A percentile compares a stretch with the other conserved stretches of the same genome.
These are phyloP conservation scores for Merodon equestris DNA, from an alignment of 2,888 invertebrate genomes.

Conservation along the genomic window DNA sequence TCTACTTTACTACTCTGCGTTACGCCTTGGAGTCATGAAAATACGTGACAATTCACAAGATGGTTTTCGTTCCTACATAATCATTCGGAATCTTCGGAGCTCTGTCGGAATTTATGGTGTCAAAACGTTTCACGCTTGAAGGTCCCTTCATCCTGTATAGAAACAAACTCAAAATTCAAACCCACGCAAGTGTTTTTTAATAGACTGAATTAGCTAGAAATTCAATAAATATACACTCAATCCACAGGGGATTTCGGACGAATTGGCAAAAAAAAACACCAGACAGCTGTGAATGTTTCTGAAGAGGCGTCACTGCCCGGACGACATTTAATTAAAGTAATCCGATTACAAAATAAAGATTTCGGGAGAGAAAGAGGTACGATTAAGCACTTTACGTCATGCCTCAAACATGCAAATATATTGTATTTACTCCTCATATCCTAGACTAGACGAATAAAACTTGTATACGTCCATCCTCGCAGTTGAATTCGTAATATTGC, in stretches of 20 bases:
- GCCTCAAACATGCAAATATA: slow-evolving; percentile 60
- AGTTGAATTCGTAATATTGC: slow-evolving; percentile 49
- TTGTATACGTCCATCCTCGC: no score
- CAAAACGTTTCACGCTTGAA: not conserved
- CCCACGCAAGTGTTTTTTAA: slow-evolving; percentile 59
- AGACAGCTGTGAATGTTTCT: slow-evolving; percentile 46
- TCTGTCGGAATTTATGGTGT: not conserved
- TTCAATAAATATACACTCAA: slow-evolving; percentile 43
- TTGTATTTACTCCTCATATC: slow-evolving; percentile 39
- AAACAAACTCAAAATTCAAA: slow-evolving; percentile 46
- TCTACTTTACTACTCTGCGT: no score
- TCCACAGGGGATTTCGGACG: slow-evolving; percentile 30
- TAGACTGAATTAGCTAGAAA: slow-evolving; percentile 60
- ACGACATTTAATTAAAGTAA: slow-evolving; percentile 67
- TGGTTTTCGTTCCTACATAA: not conserved
- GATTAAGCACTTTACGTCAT: slow-evolving; percentile 64
- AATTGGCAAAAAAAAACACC: slow-evolving; percentile 27
- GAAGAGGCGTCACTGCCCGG: slow-evolving; percentile 3
- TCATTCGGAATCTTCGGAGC: no score
- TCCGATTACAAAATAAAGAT: slow-evolving; percentile 67
- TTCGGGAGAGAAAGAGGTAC: slow-evolving; percentile 40
- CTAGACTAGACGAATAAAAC: not conserved
- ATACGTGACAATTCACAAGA: slow-evolving; percentile 32
- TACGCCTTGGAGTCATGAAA: slow-evolving; percentile 10
- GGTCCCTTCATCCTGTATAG: not conserved